Conservation (phyloP, 2,797 vertebrate genomes). For the Gephyroberyx darwinii region DNA sequence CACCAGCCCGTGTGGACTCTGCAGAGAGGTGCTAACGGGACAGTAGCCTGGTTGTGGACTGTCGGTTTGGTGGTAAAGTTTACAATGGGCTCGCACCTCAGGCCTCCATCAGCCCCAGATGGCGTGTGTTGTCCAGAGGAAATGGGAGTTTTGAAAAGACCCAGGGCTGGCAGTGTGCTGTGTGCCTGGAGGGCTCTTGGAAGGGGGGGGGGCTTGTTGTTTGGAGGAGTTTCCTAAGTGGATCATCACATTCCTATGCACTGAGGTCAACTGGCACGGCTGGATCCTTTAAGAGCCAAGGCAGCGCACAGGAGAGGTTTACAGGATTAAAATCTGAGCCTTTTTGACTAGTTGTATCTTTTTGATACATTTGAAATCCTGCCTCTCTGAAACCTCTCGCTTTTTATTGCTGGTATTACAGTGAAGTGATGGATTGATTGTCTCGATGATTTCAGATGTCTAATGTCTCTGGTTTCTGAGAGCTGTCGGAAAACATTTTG, state of each 20-base stretch:
- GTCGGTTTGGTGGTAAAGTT: constrained; percentile 71
- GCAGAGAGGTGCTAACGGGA: constrained; percentile 60
- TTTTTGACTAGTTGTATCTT: constrained; percentile 54
- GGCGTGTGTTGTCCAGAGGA: constrained; percentile 67
- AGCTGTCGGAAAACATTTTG: background rate
- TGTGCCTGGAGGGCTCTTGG: constrained; percentile 42
- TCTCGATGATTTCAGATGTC: background rate
- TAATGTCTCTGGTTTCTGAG: background rate
- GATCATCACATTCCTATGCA: constrained; percentile 79
- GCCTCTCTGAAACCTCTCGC: constrained; percentile 19
- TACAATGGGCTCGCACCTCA: constrained; percentile 73
- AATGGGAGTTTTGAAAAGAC: constrained; percentile 68
- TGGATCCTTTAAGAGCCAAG: constrained; percentile 62
- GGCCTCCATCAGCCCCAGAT: constrained; percentile 63
- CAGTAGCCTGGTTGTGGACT: constrained; percentile 57
- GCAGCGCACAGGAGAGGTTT: constrained; percentile 41
- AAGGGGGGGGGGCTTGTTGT: constrained; percentile 46
- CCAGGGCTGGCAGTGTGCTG: constrained; percentile 30
- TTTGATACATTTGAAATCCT: constrained; percentile 22
- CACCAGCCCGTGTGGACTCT: constrained; percentile 50
- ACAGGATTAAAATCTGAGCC: constrained; percentile 63
- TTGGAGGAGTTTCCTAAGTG: constrained; percentile 70
- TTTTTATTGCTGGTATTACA: background rate
- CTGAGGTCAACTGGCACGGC: constrained; percentile 75
- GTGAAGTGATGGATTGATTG: background rate